Percentiles rank a stretch among this genome's conserved stretches.
Evolutionary conservation across 2,888 invertebrate genomes (phyloP).

Genomic region (Dynastes maya): DNA sequence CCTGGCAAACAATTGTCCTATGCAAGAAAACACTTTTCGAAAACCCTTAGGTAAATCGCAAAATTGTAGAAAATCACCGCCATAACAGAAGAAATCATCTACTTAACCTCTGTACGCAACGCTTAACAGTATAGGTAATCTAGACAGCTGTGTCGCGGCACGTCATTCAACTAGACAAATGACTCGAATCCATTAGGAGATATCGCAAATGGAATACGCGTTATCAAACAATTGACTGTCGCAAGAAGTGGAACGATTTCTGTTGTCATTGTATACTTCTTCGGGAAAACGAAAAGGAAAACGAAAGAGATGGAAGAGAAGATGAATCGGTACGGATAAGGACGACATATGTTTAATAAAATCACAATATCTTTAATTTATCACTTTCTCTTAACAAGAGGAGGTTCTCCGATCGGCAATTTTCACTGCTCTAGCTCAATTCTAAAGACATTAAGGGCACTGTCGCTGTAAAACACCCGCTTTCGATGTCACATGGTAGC

Average conservation of each 20-base stretch:
- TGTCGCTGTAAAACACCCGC: not conserved
- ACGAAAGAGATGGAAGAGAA: constrained; percentile 8
- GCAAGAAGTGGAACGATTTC: not conserved
- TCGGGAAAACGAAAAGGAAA: not conserved
- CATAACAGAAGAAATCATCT: not conserved
- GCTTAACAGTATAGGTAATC: not conserved
- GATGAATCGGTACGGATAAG: not conserved
- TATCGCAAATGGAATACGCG: constrained; percentile 55
- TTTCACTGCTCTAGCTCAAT: not conserved
- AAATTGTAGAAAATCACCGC: too few species aligned
- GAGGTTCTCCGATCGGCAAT: constrained; percentile 9
- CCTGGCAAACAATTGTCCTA: too few species aligned
- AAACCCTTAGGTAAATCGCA: too few species aligned
- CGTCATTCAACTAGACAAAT: constrained; percentile 25
- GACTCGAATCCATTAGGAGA: constrained; percentile 60
- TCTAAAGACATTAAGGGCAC: constrained; percentile 16
- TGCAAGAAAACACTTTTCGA: too few species aligned
- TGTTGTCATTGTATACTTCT: constrained; percentile 1
- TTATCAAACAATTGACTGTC: constrained; percentile 45
- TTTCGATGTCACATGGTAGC: constrained; percentile 50
- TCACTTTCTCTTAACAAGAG: constrained; percentile 53
- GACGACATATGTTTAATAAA: constrained; percentile 61
- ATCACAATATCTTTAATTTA: constrained; percentile 58
- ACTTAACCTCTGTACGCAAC: not conserved
- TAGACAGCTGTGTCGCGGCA: not conserved